Conservation (phyloP, 2,888 invertebrate species). For the Argynnis bischoffii region DNA sequence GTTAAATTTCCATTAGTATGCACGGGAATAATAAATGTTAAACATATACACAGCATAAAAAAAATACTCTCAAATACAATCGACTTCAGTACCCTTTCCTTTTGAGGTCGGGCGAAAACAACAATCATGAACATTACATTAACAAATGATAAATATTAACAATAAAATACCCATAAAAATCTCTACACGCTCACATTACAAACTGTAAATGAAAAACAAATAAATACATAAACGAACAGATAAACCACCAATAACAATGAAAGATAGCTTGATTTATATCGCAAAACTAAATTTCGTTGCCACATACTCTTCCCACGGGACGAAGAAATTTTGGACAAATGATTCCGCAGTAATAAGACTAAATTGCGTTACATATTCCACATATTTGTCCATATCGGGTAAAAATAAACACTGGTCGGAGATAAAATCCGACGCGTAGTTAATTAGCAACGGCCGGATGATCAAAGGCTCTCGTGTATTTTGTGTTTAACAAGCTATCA, state of each 20-base stretch:
- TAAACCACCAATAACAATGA: not conserved
- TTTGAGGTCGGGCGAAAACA: no score
- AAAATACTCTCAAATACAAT: no score
- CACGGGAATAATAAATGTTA: no score
- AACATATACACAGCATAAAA: no score
- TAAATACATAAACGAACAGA: not conserved
- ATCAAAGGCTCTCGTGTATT: constrained; percentile 33
- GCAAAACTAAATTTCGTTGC: constrained; percentile 9
- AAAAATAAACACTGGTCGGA: constrained; percentile 21
- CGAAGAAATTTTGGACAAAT: constrained; percentile 1
- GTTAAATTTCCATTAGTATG: not conserved
- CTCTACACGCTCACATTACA: no score
- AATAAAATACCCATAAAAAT: no score
- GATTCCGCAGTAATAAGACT: constrained; percentile 9
- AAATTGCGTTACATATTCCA: constrained; percentile 22
- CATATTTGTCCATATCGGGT: constrained; percentile 25
- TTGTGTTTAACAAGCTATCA: constrained; percentile 34
- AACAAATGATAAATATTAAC: no score
- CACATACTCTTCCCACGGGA: constrained; percentile 8
- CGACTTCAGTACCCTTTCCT: no score
- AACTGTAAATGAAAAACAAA: no score
- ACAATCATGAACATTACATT: no score
- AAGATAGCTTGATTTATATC: not conserved
- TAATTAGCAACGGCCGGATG: constrained; percentile 33
- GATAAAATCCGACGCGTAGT: constrained; percentile 31